Evolutionary conservation across 2,797 vertebrate genomes (phyloP).

Genomic region (Mallotus villosus): DNA sequence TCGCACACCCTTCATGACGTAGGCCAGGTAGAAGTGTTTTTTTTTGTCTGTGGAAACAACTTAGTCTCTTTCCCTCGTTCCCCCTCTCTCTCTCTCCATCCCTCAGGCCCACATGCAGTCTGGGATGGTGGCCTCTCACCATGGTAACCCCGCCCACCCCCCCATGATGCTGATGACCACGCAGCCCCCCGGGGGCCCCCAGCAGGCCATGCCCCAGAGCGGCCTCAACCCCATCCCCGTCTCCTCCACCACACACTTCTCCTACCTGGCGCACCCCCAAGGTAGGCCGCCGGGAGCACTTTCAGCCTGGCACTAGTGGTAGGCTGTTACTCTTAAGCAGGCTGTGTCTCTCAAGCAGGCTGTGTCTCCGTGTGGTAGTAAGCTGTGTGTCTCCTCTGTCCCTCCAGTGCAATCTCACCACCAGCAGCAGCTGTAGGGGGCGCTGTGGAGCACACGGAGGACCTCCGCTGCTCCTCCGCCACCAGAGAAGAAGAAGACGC

Average conservation of each 20-base stretch:
- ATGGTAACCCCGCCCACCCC: slow-evolving; percentile 83
- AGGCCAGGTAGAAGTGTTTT: neutral
- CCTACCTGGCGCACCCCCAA: slow-evolving; percentile 97
- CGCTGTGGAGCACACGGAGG: slow-evolving; percentile 69
- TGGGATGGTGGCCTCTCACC: slow-evolving; percentile 93
- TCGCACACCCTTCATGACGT: neutral
- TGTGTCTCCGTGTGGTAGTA: too few relatives aligned
- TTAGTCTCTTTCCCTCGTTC: neutral
- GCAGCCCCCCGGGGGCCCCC: slow-evolving; percentile 92
- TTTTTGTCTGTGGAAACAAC: neutral
- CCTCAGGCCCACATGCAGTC: slow-evolving; percentile 97
- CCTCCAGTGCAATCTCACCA: slow-evolving; percentile 95
- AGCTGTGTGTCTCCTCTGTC: slow-evolving; percentile 48
- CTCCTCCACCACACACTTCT: slow-evolving; percentile 97
- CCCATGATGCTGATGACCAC: slow-evolving; percentile 99
- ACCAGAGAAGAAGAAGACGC: slow-evolving; percentile 60
- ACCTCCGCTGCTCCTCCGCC: slow-evolving; percentile 57
- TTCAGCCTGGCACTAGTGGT: neutral
- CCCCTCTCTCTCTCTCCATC: neutral
- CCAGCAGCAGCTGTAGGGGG: slow-evolving; percentile 98
- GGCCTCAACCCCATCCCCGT: slow-evolving; percentile 97
- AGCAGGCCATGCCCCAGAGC: slow-evolving; percentile 89
- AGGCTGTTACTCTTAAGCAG: too few relatives aligned
- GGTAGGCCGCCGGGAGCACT: slow-evolving; percentile 70
- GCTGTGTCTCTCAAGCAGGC: too few relatives aligned